Evolutionary conservation across 2,888 invertebrate species (phyloP), one percentile per base, ranked within the genome.

Genomic region (Ophion obscuratus): DNA sequence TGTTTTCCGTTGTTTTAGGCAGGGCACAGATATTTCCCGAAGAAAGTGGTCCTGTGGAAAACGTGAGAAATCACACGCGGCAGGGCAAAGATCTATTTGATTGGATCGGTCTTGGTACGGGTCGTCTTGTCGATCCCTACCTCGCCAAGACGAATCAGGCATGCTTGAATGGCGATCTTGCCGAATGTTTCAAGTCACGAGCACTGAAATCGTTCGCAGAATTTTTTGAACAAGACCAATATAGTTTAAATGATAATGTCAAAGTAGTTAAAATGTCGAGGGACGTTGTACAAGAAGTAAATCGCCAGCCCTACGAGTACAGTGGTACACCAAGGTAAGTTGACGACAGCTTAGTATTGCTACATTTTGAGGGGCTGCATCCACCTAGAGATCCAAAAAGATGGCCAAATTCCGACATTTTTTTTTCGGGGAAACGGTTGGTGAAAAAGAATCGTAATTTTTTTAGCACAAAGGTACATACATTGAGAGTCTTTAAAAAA

Each of bases 131-230:
- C 74, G 97, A 97, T 94, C 97, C 97, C 0, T 98, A 97, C 94
- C 94, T 97, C 89, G 96, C 97, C 73, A 96, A 96, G 91, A 95
- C 96, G 0, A 97, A 97, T 80, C 95, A 96, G 87, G 97, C 96
- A 87, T 98, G 97, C 90, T 94, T 97, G 81, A 96, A 95, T 86
- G 97, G 97, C 5, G 97, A 98, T 92, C 94, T 98, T n/a, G 97
- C 97, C 0, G 97, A 97, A 92, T 98, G 97, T 92, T 97, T 98
- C 92, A 97, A 98, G 91, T 97, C 97, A 0, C 96, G 97, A 88
- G 97, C 97, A 0, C 93, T 98, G 74, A 95, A 95, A 80, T 96
- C 97, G 0, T 96, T 98, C 82, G 96, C 97, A 76, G 97, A 97
- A 79, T 97, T 98, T 93, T 97, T 98, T 91, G 96, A 96, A 91